Evolutionary conservation across 1,140 invertebrate species (phyloP), one percentile per base, ranked within the genome.

Genomic region (Yoshiicerus persimilis): DNA sequence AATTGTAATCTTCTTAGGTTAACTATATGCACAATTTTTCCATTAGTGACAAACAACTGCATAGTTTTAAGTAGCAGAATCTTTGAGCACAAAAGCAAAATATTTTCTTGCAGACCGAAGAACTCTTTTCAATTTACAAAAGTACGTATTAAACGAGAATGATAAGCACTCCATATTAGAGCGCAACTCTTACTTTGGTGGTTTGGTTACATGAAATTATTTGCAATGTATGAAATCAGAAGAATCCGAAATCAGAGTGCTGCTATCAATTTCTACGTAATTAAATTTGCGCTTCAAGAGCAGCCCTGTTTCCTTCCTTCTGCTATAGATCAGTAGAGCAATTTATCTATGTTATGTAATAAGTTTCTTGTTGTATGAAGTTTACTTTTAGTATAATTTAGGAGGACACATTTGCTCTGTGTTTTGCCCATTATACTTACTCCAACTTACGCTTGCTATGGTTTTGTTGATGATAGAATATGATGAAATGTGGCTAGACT

Each of bases 321-420:
- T 11, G 66, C 16, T 70, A 70, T 80, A 80, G 75, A 80, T 36
- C 32, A 80, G 75, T 4, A 80, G 38, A 80, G 75, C 30, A 36
- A 80, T 80, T 80, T 80, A 80, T 80, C 75, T 36, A 30, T 80
- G 75, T 80, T 80, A 80, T 36, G 75, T 34, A 80, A 80, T 80
- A 80, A 80, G 75, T 80, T 80, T 80, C 75, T 80, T 80, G 75
- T 80, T 80, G 75, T 34, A 80, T 80, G 66, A 36, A 80, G 75
- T 80, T 80, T 32, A 80, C 75, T 80, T 80, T 80, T 38, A 38
- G 32, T 80, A 36, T 80, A 80, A 80, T 80, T 80, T 80, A 80
- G 75, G 30, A 36, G 75, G 34, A 38, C 75, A 80, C 75, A 75
- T 75, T 75, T 34, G 27, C 70, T 41, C 20, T 23, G 34, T 36